Conservation (phyloP, 2,113 vertebrate species). For the Elephas maximus region DNA sequence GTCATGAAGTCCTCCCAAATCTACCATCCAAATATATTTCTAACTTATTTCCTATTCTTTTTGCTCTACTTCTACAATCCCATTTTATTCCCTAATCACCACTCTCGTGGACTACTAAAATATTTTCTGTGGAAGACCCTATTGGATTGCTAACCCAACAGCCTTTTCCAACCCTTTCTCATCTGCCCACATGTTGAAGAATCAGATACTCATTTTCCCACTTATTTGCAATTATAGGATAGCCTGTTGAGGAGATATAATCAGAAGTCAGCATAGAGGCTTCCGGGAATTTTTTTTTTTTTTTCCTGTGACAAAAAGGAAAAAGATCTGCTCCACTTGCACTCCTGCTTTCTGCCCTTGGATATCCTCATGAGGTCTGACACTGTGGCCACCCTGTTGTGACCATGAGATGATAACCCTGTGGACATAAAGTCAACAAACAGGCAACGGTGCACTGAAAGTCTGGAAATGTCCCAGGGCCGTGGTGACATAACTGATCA, state of each 20-base stretch:
- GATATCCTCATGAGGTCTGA: neutral
- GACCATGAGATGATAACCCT: neutral
- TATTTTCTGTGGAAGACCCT: neutral
- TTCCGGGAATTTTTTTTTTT: neutral
- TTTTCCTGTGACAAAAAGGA: neutral
- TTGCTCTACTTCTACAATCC: neutral
- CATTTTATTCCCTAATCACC: neutral
- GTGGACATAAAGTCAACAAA: neutral
- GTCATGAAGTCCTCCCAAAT: neutral
- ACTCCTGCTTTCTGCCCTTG: neutral
- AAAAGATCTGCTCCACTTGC: neutral
- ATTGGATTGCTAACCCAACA: neutral
- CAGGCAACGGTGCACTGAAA: neutral
- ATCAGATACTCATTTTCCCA: neutral
- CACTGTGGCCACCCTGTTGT: neutral
- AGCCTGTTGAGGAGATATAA: neutral
- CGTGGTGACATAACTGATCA: neutral
- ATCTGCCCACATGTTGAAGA: neutral
- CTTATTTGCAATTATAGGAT: neutral
- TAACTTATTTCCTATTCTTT: neutral
- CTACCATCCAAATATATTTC: neutral
- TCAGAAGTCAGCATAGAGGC: neutral
- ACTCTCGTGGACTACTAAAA: neutral
- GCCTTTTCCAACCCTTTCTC: neutral
- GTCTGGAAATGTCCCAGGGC: neutral